Evolutionary conservation across 1,140 invertebrate genomes (phyloP).

Genomic region (Cydia amplana): DNA sequence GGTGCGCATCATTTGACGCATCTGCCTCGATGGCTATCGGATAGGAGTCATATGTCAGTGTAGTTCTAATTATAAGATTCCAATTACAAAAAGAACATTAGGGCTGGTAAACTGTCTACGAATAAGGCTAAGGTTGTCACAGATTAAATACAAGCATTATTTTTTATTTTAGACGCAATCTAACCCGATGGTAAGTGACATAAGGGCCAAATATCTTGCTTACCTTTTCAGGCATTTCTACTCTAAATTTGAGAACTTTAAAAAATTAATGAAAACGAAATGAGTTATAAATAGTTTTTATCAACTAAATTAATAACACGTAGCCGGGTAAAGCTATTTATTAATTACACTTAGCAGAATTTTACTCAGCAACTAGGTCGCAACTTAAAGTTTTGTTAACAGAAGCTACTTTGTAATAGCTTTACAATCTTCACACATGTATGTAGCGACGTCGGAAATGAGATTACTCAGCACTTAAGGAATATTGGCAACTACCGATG

Average conservation of each 20-base stretch:
- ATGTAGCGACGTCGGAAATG: slow-evolving; percentile 6
- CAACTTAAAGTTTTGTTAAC: slow-evolving; percentile 10
- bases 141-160: not conserved
- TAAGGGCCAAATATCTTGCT: too few species aligned
- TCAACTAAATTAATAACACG: not conserved
- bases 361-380: not conserved
- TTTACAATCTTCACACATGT: slow-evolving; percentile 12
- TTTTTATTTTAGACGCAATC: too few species aligned
- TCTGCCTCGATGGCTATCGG: slow-evolving; percentile 17
- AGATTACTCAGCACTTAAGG: slow-evolving; percentile 27
- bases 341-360: slow-evolving; percentile 6
- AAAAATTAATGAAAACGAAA: too few species aligned
- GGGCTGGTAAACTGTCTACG: not conserved
- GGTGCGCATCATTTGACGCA: slow-evolving; percentile 30
- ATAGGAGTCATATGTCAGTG: slow-evolving; percentile 27
- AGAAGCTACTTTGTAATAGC: slow-evolving; percentile 21
- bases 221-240: too few species aligned
- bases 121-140: not conserved
- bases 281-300: too few species aligned
- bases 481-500: slow-evolving; percentile 30
- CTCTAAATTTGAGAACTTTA: too few species aligned
- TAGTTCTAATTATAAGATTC: slow-evolving; percentile 15
- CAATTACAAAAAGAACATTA: slow-evolving; percentile 20
- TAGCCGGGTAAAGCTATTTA: not conserved
- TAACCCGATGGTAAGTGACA: too few species aligned